Conservation (phyloP, 2,113 vertebrate genomes). For the Ploceus nigricollis region DNA sequence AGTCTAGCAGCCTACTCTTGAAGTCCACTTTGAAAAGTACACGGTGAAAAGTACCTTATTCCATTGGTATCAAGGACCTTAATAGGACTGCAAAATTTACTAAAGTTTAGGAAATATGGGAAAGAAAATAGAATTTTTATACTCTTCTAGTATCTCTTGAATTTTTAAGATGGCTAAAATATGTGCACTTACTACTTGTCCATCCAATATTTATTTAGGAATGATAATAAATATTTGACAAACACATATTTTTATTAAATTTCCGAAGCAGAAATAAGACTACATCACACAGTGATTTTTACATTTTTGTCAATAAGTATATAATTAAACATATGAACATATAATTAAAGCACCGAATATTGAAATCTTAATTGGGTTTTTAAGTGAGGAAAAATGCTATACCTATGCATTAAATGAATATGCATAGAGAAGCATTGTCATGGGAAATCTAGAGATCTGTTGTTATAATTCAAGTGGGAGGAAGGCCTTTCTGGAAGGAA, state of each 20-base stretch:
- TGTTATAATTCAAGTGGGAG: neutral
- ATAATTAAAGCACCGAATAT: neutral
- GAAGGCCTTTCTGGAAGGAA: neutral
- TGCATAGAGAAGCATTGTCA: neutral
- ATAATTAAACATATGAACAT: no score
- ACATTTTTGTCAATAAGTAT: neutral
- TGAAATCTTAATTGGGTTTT: neutral
- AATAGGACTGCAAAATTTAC: neutral
- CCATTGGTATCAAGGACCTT: neutral
- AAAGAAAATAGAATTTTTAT: neutral
- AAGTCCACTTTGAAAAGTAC: neutral
- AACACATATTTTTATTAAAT: neutral
- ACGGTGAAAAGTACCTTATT: neutral
- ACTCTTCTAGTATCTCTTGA: neutral
- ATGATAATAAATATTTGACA: neutral
- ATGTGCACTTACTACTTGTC: neutral
- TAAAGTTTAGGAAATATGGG: neutral
- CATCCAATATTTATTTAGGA: neutral
- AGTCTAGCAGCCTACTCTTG: neutral
- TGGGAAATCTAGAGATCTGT: neutral
- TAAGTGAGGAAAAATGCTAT: neutral
- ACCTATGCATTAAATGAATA: neutral
- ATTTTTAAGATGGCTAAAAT: neutral
- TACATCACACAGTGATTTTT: neutral
- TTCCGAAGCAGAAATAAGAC: neutral